A percentile compares a stretch with the other conserved stretches of the same genome.
Conservation (phyloP, 2,888 invertebrate species). For the Andrena bucephala region DNA sequence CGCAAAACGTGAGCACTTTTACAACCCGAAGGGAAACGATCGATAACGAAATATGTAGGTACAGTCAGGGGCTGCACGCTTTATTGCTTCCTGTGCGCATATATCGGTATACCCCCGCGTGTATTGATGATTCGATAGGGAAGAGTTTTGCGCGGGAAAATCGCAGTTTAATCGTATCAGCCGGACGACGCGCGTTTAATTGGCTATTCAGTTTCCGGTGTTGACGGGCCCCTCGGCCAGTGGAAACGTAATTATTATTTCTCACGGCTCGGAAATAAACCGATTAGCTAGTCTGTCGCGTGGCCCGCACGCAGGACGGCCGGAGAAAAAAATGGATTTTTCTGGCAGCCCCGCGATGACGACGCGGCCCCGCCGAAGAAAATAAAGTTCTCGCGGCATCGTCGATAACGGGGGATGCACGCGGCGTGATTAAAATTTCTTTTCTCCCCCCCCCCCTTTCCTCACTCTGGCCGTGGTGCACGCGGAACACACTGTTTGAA, state of each 20-base stretch:
- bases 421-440: conserved; percentile 41
- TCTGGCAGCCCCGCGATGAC: conserved; percentile 3
- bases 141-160: conserved; percentile 31
- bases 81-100: conserved; percentile 1
- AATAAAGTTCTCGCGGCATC: conserved; percentile 30
- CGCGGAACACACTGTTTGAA: conserved; percentile 47
- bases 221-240: neutral
- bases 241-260: conserved; percentile 62
- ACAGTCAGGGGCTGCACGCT: neutral
- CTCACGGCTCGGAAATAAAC: conserved; percentile 61
- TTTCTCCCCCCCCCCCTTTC: neutral
- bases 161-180: conserved; percentile 47
- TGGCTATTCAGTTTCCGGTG: conserved; percentile 52
- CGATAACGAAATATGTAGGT: neutral
- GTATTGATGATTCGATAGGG: conserved; percentile 27
- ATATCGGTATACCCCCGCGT: neutral
- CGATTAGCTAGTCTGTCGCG: conserved; percentile 55
- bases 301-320: conserved; percentile 49
- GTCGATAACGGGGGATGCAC: conserved; percentile 26
- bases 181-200: conserved; percentile 53
- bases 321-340: conserved; percentile 62
- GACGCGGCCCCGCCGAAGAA: conserved; percentile 30
- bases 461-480: neutral
- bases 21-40: neutral
- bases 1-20: neutral